Conservation (phyloP, 2,797 vertebrate species). For the Tinamus major region DNA sequence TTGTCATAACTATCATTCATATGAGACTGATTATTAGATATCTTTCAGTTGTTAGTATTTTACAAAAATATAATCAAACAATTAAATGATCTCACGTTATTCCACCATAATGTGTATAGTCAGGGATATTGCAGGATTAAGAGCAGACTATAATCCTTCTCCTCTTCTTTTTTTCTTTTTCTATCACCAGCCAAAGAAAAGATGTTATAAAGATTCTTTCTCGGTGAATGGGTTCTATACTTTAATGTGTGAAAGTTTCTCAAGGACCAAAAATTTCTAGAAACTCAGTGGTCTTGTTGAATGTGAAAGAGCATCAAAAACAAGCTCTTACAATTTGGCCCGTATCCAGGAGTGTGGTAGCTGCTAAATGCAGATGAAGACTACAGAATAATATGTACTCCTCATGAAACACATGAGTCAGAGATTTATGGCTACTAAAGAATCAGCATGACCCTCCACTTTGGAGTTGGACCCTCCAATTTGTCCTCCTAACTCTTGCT, state of each 20-base stretch:
- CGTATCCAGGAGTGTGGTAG: neutral
- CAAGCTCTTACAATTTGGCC: fast-evolving
- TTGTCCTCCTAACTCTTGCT: neutral
- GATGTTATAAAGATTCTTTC: neutral
- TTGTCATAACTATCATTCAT: neutral
- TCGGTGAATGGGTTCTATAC: neutral
- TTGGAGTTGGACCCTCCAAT: neutral
- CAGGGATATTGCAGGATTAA: neutral
- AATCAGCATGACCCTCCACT: neutral
- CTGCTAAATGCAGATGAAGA: neutral
- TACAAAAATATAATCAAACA: neutral
- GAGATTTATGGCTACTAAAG: neutral
- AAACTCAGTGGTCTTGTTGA: neutral
- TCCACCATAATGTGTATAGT: neutral
- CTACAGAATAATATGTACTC: neutral
- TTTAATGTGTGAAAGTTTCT: neutral
- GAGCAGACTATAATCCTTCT: neutral
- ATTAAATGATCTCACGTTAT: neutral
- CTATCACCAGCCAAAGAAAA: neutral
- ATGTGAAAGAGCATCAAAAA: neutral
- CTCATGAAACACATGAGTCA: neutral
- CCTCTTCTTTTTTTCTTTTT: neutral
- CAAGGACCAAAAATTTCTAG: neutral
- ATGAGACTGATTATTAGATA: neutral
- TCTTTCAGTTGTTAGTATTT: neutral